phyloP scores from a whole-genome alignment of 2,113 vertebrate species.

The Cololabis saira region DNA sequence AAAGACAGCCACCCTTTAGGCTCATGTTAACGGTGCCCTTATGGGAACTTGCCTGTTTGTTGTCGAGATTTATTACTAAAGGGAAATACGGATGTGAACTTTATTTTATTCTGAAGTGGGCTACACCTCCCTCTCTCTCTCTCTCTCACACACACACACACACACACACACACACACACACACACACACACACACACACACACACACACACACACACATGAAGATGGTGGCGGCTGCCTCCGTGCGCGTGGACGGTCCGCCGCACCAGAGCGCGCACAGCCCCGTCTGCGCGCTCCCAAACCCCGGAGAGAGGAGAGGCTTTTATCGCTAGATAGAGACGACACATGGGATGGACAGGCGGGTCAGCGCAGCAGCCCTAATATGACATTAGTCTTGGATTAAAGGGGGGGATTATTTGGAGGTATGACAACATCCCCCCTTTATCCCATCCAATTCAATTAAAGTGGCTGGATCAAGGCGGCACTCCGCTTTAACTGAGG shows the following conservation, averaged over 20 bases:
- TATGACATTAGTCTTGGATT: constrained; percentile 15
- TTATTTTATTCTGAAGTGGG: not conserved
- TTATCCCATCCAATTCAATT: constrained; percentile 28
- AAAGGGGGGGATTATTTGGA: constrained; percentile 29
- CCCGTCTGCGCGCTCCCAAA: constrained; percentile 3
- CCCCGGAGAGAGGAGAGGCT: constrained; percentile 3
- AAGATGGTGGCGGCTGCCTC: constrained; percentile 70
- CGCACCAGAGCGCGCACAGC: constrained; percentile 38
- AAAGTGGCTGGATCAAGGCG: constrained; percentile 44
- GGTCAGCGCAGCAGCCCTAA: constrained; percentile 22
- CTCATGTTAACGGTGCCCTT: too few relatives aligned
- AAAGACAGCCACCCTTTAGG: too few relatives aligned
- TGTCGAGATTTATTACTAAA: constrained; percentile 55
- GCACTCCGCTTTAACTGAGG: constrained; percentile 42
- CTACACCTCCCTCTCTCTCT: constrained; percentile 1
- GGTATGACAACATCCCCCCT: constrained; percentile 17
- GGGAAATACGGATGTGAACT: constrained; percentile 15
- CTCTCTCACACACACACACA: not conserved
- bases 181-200: constrained; percentile 11
- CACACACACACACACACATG: constrained; percentile 21
- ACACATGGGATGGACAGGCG: constrained; percentile 13
- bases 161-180: constrained; percentile 1
- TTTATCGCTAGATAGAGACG: constrained; percentile 13
- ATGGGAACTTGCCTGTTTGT: too few relatives aligned
- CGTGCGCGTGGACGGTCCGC: constrained; percentile 28